Base-by-base conservation (phyloP, 2,888 invertebrate genomes). In the Dasypogon diadema region DNA sequence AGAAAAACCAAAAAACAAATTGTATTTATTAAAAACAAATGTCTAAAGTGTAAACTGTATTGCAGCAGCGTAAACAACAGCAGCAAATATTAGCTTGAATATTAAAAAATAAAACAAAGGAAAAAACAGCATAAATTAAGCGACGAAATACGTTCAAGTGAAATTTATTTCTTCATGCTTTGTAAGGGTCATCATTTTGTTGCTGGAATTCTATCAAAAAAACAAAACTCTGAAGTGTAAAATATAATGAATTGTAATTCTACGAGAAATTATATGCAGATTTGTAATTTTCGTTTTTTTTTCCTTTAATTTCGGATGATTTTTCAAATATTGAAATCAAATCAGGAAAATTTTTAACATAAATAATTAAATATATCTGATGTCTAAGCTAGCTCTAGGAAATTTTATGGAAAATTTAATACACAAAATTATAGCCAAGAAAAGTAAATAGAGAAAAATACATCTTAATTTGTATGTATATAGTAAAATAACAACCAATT, bases 21-120 rank as follows among this genome's bases (percentile, higher is more conserved):
- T 34, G 2, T 48, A 46, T 65, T 68, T n/a, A 24, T 22, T 37
- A 70, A 63, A 68, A 73, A 63, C 58, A 77, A 65, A 75, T 77
- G 72, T 75, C 70, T 77, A 63, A 77, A 77, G 79, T 80, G 80
- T 80, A 80, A 80, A 80, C 80, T 80, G 80, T 80, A 79, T 80
- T 80, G 79, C 78, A 77, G 77, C 76, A 73, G 68, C 60, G 74
- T 58, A 55, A 73, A 46, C 76, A 79, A 74, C 63, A 77, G 58
- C 76, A 74, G 77, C 81, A 79, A 72, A 8, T 46, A n/a, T 58
- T 24, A 65, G 18, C 37, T 21, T 65, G 21, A 70, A 58, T 63
- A 37, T 75, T 26, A 48, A 48, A 18, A 46, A 46, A 34, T 14
- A 18, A 70, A 21, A 54, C 5, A 10, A 68, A 42, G 18, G 8